A percentile compares a stretch with the other conserved stretches of the same genome.
These are phyloP conservation scores for Alentia gelatinosa DNA, from an alignment of 2,888 invertebrate species.

Conservation along the genomic window DNA sequence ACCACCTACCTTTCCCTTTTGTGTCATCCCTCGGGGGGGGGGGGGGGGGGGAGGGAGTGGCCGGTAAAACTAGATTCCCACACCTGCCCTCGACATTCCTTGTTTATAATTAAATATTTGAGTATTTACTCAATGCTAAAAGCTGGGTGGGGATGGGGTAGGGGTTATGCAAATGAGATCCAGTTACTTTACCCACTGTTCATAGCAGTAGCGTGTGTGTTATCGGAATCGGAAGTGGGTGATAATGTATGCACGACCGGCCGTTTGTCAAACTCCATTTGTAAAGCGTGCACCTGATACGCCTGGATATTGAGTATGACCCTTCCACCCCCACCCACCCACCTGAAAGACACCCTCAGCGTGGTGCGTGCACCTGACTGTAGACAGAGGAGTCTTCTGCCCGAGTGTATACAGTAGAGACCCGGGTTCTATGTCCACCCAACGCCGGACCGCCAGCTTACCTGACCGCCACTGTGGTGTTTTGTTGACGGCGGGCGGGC, in stretches of 20 bases:
- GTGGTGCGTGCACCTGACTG: too few relatives aligned
- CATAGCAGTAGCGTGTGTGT: not conserved
- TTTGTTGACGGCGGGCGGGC: not conserved
- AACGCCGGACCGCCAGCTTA: not conserved
- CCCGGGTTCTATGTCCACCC: too few relatives aligned
- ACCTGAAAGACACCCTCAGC: too few relatives aligned
- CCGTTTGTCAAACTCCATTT: too few relatives aligned
- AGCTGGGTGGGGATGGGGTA: not conserved
- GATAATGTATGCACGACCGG: not conserved
- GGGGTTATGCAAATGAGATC: not conserved
- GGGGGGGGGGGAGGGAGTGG: not conserved
- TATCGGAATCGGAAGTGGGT: not conserved
- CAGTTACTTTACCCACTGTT: not conserved
- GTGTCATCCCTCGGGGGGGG: not conserved
- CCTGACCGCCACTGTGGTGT: not conserved
- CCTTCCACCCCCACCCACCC: not conserved
- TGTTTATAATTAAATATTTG: slow-evolving; percentile 26
- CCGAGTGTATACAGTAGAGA: too few relatives aligned
- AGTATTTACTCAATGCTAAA: not conserved
- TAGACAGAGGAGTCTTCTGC: too few relatives aligned
- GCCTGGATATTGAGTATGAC: not conserved
- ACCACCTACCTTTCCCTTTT: not conserved
- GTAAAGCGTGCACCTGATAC: not conserved
- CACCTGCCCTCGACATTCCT: not conserved
- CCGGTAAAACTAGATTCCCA: not conserved